phyloP scores from a whole-genome alignment of 2,888 invertebrate species.

The Panopea generosa region DNA sequence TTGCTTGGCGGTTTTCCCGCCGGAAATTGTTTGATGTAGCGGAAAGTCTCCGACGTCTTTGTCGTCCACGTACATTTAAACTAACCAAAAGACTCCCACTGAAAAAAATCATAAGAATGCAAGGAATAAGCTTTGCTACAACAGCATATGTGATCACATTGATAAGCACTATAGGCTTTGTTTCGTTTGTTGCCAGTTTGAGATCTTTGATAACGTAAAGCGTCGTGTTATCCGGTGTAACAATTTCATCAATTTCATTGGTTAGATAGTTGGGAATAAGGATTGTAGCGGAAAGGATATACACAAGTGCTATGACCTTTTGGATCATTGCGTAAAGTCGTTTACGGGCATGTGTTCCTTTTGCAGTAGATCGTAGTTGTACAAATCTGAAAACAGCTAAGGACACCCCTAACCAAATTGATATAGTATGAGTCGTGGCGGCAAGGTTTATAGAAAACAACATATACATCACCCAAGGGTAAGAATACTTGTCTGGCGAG shows the following conservation, averaged over 20 bases:
- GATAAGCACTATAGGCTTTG: constrained; percentile 68
- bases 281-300: constrained; percentile 92
- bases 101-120: constrained; percentile 92
- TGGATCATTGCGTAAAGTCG: constrained; percentile 71
- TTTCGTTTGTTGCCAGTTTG: constrained; percentile 71
- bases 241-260: constrained; percentile 88
- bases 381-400: constrained; percentile 95
- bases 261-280: constrained; percentile 94
- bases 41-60: constrained; percentile 71
- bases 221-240: constrained; percentile 60
- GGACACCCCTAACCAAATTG: constrained; percentile 96
- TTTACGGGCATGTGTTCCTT: constrained; percentile 73
- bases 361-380: constrained; percentile 79
- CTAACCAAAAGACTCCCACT: constrained; percentile 84
- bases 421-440: constrained; percentile 95
- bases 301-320: constrained; percentile 88
- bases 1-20: constrained; percentile 85
- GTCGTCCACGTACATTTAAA: constrained; percentile 69
- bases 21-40: constrained; percentile 67
- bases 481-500: constrained; percentile 77
- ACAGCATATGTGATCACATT: constrained; percentile 88
- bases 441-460: constrained; percentile 94
- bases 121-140: constrained; percentile 95
- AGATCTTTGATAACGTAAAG: constrained; percentile 70
- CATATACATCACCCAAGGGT: constrained; percentile 84